Evolutionary conservation across 2,888 invertebrate genomes (phyloP).

Genomic region (Eupeodes latifasciatus): DNA sequence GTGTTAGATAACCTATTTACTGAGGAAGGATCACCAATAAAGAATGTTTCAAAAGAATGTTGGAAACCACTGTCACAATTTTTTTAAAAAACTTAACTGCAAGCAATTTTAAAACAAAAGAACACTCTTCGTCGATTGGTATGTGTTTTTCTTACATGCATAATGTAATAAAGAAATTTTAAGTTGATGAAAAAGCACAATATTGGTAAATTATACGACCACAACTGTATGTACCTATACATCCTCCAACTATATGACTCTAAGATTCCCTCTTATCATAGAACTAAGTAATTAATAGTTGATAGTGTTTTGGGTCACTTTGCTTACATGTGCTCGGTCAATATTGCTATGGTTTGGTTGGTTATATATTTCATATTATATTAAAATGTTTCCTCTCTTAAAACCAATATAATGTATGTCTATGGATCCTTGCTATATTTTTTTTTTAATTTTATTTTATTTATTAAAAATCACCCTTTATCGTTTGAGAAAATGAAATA

Average conservation of each 20-base stretch:
- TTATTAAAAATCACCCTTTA: conserved; percentile 40
- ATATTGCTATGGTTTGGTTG: not conserved
- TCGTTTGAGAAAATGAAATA: conserved; percentile 40
- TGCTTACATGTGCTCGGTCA: conserved; percentile 55
- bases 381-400: conserved; percentile 41
- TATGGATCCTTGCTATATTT: not conserved
- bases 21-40: no score
- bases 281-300: conserved; percentile 51
- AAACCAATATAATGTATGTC: conserved; percentile 12
- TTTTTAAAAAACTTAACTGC: no score
- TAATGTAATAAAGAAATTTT: no score
- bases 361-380: conserved; percentile 58
- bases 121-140: no score
- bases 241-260: not conserved
- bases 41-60: no score
- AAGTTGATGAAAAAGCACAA: no score
- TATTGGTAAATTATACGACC: no score
- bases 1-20: no score
- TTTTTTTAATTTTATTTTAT: conserved; percentile 17
- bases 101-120: no score
- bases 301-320: conserved; percentile 60
- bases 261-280: conserved; percentile 53
- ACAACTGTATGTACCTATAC: not conserved
- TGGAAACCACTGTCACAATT: no score
- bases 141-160: no score